A percentile compares a stretch with the other conserved stretches of the same genome.
Evolutionary conservation across 2,113 vertebrate species (phyloP).

Genomic region (Hypanus sabinus): DNA sequence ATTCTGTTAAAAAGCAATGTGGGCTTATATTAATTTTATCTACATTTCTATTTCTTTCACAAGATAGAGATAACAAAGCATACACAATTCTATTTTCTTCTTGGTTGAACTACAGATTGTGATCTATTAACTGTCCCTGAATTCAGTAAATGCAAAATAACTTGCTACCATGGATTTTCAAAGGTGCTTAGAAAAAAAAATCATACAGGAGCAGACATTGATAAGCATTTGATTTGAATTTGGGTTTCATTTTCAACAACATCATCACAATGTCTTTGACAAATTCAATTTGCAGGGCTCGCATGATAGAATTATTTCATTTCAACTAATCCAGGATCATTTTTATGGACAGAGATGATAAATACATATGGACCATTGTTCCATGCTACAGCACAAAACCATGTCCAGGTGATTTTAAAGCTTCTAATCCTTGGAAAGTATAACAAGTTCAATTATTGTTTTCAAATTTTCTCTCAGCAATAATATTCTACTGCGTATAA

Average conservation of each 20-base stretch:
- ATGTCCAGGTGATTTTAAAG: not conserved
- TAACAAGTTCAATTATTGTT: too few relatives aligned
- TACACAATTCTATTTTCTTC: constrained; percentile 8
- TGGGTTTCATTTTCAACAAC: not conserved
- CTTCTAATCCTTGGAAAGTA: too few relatives aligned
- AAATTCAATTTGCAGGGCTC: not conserved
- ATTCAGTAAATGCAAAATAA: not conserved
- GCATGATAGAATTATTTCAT: not conserved
- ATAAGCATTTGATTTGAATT: not conserved
- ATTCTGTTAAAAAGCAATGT: not conserved
- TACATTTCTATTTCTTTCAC: not conserved
- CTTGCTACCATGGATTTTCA: not conserved
- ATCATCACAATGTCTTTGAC: not conserved
- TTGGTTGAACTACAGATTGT: not conserved
- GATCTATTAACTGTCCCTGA: not conserved
- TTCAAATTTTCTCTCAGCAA: too few relatives aligned
- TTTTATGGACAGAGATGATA: not conserved
- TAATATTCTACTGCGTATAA: too few relatives aligned
- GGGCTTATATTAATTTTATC: not conserved
- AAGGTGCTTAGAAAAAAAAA: not conserved
- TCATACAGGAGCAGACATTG: not conserved
- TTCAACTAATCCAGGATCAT: not conserved
- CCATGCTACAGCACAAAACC: not conserved
- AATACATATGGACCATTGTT: not conserved
- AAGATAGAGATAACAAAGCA: constrained; percentile 19